Evolutionary conservation across 2,797 vertebrate genomes (phyloP).

Genomic region (Acanthurus leucopareius): DNA sequence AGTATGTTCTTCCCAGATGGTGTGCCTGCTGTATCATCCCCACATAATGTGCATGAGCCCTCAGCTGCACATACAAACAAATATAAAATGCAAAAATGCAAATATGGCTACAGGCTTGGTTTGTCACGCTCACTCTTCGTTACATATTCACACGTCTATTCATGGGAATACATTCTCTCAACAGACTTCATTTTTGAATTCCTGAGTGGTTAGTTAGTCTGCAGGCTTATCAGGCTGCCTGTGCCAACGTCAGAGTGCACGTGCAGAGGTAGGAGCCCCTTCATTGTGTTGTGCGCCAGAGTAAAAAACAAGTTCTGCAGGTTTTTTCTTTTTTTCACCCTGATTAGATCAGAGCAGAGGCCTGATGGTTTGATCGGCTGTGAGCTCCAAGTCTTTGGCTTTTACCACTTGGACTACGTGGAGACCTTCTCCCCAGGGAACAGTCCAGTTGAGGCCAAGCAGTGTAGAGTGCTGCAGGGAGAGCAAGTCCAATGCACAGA

Average conservation of each 20-base stretch:
- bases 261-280: slow-evolving; percentile 64
- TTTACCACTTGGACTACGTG: slow-evolving; percentile 63
- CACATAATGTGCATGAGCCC: slow-evolving; percentile 53
- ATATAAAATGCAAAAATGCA: slow-evolving; percentile 51
- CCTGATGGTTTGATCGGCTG: slow-evolving; percentile 62
- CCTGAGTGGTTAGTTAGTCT: slow-evolving; percentile 71
- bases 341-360: slow-evolving; percentile 78
- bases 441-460: slow-evolving; percentile 47
- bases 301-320: slow-evolving; percentile 74
- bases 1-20: slow-evolving; percentile 60
- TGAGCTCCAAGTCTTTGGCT: slow-evolving; percentile 66
- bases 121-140: slow-evolving; percentile 47
- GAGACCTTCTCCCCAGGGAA: slow-evolving; percentile 65
- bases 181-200: slow-evolving; percentile 67
- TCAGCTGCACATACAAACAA: slow-evolving; percentile 55
- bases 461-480: slow-evolving; percentile 53
- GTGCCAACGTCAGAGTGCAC: slow-evolving; percentile 59
- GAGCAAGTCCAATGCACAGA: slow-evolving; percentile 62
- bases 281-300: slow-evolving; percentile 52
- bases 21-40: slow-evolving; percentile 46
- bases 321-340: slow-evolving; percentile 63
- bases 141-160: slow-evolving; percentile 48
- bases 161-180: slow-evolving; percentile 40
- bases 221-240: slow-evolving; percentile 69
- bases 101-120: slow-evolving; percentile 40